Conservation (phyloP, 1,140 invertebrate genomes). For the Chironomus striatipennis region DNA sequence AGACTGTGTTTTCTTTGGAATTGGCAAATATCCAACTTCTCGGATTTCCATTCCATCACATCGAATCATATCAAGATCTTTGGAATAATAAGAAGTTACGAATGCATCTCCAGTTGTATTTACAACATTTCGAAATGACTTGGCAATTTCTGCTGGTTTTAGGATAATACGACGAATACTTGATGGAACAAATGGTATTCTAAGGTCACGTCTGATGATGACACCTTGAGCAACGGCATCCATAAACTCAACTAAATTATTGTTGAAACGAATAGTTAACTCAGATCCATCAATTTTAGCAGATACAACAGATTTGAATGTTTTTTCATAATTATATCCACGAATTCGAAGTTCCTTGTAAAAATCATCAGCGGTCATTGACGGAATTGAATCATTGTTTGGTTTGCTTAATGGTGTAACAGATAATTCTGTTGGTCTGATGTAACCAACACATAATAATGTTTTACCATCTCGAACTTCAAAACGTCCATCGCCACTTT, state of each 20-base stretch:
- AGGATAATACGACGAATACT: neutral
- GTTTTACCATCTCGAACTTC: neutral
- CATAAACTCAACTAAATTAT: neutral
- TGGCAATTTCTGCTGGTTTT: neutral
- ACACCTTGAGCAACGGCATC: neutral
- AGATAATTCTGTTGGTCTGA: neutral
- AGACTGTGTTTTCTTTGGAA: conserved; percentile 50
- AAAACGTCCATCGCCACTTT: neutral
- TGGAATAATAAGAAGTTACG: neutral
- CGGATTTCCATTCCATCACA: conserved; percentile 70
- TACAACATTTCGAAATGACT: neutral
- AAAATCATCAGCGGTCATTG: conserved; percentile 55
- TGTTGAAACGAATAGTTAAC: neutral
- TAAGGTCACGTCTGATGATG: neutral
- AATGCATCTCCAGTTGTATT: neutral
- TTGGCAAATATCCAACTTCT: conserved; percentile 65
- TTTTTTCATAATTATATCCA: conserved; percentile 68
- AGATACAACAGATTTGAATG: neutral
- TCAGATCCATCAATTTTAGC: conserved; percentile 17
- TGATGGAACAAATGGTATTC: neutral
- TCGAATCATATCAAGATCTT: conserved; percentile 38
- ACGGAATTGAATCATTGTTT: neutral
- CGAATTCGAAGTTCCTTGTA: conserved; percentile 81
- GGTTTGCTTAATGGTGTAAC: neutral
- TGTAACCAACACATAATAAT: neutral